Conservation (phyloP, 2,888 invertebrate species). For the Desoria tigrina region DNA sequence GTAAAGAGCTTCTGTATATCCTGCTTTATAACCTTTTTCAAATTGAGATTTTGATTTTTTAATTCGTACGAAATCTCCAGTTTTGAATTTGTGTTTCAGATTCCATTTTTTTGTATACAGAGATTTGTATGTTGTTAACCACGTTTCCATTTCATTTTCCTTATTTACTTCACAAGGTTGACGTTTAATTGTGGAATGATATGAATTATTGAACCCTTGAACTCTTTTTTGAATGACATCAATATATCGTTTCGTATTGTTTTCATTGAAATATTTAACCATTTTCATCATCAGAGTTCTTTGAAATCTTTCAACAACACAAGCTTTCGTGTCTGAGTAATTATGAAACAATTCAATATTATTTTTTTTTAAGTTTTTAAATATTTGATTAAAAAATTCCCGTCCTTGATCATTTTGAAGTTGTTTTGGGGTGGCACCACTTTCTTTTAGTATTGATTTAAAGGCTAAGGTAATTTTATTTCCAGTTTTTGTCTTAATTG, state of each 20-base stretch:
- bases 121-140: constrained; percentile 31
- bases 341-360: constrained; percentile 34
- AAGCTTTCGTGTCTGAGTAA: constrained; percentile 29
- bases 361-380: neutral
- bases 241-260: constrained; percentile 23
- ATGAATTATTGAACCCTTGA: constrained; percentile 18
- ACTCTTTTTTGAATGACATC: constrained; percentile 25
- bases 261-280: constrained; percentile 13
- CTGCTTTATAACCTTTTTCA: constrained; percentile 17
- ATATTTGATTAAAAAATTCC: constrained; percentile 28
- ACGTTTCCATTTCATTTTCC: constrained; percentile 28
- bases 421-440: neutral
- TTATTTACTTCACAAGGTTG: constrained; percentile 20
- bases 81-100: too few relatives aligned
- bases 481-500: constrained; percentile 36
- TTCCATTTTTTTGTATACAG: too few relatives aligned
- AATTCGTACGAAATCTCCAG: constrained; percentile 30
- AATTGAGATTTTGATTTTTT: constrained; percentile 5
- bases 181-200: constrained; percentile 25
- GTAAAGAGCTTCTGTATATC: constrained; percentile 8
- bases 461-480: constrained; percentile 28
- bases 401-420: constrained; percentile 33
- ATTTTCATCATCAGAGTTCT: constrained; percentile 25
- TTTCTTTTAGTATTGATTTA: constrained; percentile 21
- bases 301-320: constrained; percentile 36